Evolutionary conservation across 2,113 vertebrate genomes (phyloP).

Genomic region (Lanius collurio): DNA sequence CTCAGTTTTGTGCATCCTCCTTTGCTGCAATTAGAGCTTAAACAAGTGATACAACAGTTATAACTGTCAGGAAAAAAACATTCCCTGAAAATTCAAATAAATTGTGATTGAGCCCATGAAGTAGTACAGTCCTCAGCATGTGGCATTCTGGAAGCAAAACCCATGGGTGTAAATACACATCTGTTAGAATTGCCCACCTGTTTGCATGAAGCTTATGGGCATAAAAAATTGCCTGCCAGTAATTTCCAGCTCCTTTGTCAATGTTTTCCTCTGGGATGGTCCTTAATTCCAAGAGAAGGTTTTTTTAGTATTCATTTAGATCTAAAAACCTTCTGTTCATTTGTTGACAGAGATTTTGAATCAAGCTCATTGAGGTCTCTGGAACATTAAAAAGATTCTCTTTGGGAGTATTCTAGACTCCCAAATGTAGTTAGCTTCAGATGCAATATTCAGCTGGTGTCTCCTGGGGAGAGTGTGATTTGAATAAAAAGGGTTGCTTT

Average conservation of each 20-base stretch:
- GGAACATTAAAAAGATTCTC: constrained; percentile 30
- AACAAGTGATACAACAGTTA: not conserved
- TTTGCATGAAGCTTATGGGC: not conserved
- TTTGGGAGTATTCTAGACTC: not conserved
- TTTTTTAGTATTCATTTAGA: constrained; percentile 36
- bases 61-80: not conserved
- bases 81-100: not conserved
- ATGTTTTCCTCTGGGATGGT: not conserved
- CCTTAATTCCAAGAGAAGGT: not conserved
- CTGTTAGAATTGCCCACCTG: not conserved
- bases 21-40: not conserved
- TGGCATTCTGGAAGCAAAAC: not conserved
- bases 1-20: not conserved
- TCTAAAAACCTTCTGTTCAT: not conserved
- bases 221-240: not conserved
- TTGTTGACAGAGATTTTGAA: not conserved
- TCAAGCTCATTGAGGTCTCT: not conserved
- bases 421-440: not conserved
- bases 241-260: not conserved
- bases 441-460: not conserved
- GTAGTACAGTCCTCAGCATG: not conserved
- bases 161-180: not conserved
- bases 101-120: not conserved
- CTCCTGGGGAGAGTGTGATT: not conserved
- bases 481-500: not conserved